Base-by-base conservation (phyloP, 2,797 vertebrate species). In the Enoplosus armatus region DNA sequence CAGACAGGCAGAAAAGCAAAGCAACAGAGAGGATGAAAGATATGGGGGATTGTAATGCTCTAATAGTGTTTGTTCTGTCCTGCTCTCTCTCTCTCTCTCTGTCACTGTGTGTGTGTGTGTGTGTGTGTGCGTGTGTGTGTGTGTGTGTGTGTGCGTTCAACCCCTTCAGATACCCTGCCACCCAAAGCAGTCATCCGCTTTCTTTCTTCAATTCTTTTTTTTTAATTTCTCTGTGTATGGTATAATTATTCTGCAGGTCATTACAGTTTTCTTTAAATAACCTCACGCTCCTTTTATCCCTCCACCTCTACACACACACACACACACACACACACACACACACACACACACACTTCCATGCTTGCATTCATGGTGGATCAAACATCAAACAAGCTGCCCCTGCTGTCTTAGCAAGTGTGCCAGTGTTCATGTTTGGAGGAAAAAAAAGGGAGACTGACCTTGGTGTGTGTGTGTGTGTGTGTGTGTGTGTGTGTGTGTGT, bases 341-440 rank as follows among this genome's bases (percentile, higher is more conserved):
- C 9, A 48, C n/a, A 35, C 26, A 53, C n/a, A 39, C 33, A 41
- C 26, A 47, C 2, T 70, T 62, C 56, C 62, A 68, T n/a, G 50
- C 79, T 67, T 20, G 16, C 48, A 39, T 85, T 87, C 75, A 84
- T 1, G 64, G 72, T 55, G 74, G 79, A 79, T 87, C 75, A 76
- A 58, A 87, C 77, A 84, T 90, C 79, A 88, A 85, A 88, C 72
- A 79, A 71, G 73, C 86, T 60, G 73, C 74, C 24, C 11, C 66
- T 55, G 68, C 71, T 61, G 45, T 76, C 54, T 84, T 33, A 72
- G 70, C 53, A 47, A 89, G 72, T 56, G 73, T 64, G 68, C 74
- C 83, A 22, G 67, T 79, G 70, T 85, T 81, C 47, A 73, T 80
- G 82, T 83, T n/a, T n/a, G n/a, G 85, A 76, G 80, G 67, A 72